phyloP scores from a whole-genome alignment of 2,113 vertebrate genomes.

The Malurus cyaneus region DNA sequence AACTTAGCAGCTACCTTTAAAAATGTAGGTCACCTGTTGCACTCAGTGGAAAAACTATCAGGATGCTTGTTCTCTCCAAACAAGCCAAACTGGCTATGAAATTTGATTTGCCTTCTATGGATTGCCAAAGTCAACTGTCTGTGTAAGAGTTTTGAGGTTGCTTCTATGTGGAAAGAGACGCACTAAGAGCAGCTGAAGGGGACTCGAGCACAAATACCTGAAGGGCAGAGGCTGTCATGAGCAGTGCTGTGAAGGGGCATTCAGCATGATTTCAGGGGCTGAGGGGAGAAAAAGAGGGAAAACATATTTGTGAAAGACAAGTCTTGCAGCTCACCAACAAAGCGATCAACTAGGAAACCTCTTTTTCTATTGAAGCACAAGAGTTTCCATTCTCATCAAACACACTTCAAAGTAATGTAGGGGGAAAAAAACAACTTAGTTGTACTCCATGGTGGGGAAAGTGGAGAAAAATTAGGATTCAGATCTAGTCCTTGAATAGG shows the following conservation, averaged over 20 bases:
- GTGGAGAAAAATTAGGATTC: neutral
- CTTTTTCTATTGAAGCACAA: neutral
- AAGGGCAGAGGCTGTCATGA: neutral
- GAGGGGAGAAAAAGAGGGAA: neutral
- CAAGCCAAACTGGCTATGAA: neutral
- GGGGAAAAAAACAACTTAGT: neutral
- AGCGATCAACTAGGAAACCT: neutral
- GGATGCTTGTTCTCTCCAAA: neutral
- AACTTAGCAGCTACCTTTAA: neutral
- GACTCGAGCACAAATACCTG: neutral
- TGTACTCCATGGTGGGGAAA: neutral
- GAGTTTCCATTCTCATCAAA: neutral
- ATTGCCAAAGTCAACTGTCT: neutral
- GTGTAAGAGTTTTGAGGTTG: neutral
- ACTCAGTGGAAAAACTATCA: neutral
- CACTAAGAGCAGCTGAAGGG: neutral
- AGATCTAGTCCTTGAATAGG: neutral
- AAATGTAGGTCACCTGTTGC: neutral
- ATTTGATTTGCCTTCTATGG: neutral
- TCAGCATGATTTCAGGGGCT: neutral
- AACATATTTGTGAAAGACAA: neutral
- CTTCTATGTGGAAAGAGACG: neutral
- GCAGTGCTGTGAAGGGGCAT: neutral
- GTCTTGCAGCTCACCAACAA: neutral
- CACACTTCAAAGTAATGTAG: neutral